Evolutionary conservation across 2,888 invertebrate species (phyloP), one percentile per base, ranked within the genome.

Genomic region (Noctuana brunneofusca): DNA sequence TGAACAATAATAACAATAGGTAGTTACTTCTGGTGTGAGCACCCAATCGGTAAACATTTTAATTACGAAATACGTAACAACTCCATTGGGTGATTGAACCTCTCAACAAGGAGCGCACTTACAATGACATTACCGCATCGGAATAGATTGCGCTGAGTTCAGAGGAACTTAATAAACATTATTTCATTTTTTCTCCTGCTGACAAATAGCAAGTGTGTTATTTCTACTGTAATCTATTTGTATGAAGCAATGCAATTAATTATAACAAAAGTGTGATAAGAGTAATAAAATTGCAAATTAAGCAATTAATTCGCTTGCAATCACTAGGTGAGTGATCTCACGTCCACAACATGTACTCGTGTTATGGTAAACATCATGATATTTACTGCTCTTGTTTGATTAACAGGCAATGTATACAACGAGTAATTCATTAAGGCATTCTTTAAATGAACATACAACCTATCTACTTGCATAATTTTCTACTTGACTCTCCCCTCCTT

Each of bases 261-360:
- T 38, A 38, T 14, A 14, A 38, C 38, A 14, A 38, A 38, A 38
- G 38, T 38, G 14, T 38, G 4, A 2, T 14, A 38, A 38, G 14
- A 38, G 35, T n/a, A 38, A 38, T 38, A 38, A 38, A 38, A 38
- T 38, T 38, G 35, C 35, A 38, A 38, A 38, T 38, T 1, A 38
- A 14, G 35, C 14, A 38, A 4, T 38, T 38, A n/a, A 38, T 38
- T 38, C n/a, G 14, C 35, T 38, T 5, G 9, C 14, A 38, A 38
- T 38, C 38, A 14, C 38, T 14, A n/a, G 12, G 35, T n/a, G 6
- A 14, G 14, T 38, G 38, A 38, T 38, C 14, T 38, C 38, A 14
- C 38, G 38, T 38, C 14, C 14, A 6, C 5, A 14, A 38, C 38
- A n/a, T n/a, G n/a, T n/a, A n/a, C n/a, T 38, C 14, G 38, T 35